A percentile compares a stretch with the other conserved stretches of the same genome.
phyloP scores from a whole-genome alignment of 2,888 invertebrate genomes.

The Drosophila greeni region DNA sequence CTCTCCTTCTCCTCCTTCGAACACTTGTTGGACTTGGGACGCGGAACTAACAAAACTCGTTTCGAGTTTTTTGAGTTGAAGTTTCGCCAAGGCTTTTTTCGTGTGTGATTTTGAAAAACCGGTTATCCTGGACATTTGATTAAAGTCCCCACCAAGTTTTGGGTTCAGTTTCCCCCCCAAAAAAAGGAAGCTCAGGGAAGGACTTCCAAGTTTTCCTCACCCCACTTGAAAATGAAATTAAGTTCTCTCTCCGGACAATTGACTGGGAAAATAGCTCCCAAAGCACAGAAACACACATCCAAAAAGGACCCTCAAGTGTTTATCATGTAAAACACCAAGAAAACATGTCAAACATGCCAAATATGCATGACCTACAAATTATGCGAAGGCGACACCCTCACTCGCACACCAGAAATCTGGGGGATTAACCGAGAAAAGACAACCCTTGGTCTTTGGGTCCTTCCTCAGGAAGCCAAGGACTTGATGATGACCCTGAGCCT shows the following conservation, averaged over 20 bases:
- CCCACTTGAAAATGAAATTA: constrained; percentile 42
- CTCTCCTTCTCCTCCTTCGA: too few relatives aligned
- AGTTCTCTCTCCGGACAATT: constrained; percentile 25
- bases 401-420: constrained; percentile 28
- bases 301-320: constrained; percentile 63
- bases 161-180: constrained; percentile 23
- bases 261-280: constrained; percentile 33
- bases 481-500: constrained; percentile 19
- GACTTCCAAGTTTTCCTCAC: background rate
- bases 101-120: constrained; percentile 42
- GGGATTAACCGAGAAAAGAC: constrained; percentile 23
- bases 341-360: constrained; percentile 74
- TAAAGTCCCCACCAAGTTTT: constrained; percentile 43
- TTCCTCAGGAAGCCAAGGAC: constrained; percentile 11
- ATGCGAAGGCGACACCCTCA: constrained; percentile 60
- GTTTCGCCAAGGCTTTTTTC: constrained; percentile 1
- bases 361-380: constrained; percentile 74
- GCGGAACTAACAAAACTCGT: constrained; percentile 68
- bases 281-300: constrained; percentile 9
- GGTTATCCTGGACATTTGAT: constrained; percentile 62
- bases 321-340: constrained; percentile 71
- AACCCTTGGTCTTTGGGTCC: constrained; percentile 18
- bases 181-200: constrained; percentile 27
- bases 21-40: too few relatives aligned
- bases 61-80: constrained; percentile 30